These are phyloP conservation scores for Lophotis ruficrista DNA, from an alignment of 2,113 vertebrate genomes.

Conservation along the genomic window DNA sequence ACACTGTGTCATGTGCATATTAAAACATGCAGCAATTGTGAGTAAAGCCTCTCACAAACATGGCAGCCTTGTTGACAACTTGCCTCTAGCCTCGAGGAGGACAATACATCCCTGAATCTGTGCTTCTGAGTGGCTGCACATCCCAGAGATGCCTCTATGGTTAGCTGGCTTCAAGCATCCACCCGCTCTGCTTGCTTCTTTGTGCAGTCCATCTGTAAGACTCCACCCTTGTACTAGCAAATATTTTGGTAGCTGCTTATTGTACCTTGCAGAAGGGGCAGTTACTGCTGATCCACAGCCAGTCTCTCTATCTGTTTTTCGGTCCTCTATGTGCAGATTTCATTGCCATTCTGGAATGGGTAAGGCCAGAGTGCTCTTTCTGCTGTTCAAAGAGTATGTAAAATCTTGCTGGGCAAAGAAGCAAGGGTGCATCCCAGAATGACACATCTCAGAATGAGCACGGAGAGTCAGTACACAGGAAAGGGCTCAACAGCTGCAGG, in stretches of 20 bases:
- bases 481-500: neutral
- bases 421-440: neutral
- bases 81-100: neutral
- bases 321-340: neutral
- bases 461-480: neutral
- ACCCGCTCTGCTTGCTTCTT: neutral
- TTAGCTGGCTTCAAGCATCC: neutral
- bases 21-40: neutral
- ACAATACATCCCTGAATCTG: neutral
- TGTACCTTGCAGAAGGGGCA: neutral
- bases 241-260: neutral
- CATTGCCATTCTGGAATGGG: neutral
- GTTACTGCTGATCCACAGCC: neutral
- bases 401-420: neutral
- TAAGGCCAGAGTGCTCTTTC: neutral
- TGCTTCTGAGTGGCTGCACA: neutral
- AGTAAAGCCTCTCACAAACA: neutral
- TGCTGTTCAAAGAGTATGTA: neutral
- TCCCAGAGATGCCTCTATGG: neutral
- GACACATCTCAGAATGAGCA: neutral
- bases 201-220: neutral
- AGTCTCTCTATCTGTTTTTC: neutral
- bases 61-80: neutral
- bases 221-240: neutral
- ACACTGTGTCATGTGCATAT: fast-evolving